Evolutionary conservation across 2,113 vertebrate genomes (phyloP).

Genomic region (Trogon melanurus): DNA sequence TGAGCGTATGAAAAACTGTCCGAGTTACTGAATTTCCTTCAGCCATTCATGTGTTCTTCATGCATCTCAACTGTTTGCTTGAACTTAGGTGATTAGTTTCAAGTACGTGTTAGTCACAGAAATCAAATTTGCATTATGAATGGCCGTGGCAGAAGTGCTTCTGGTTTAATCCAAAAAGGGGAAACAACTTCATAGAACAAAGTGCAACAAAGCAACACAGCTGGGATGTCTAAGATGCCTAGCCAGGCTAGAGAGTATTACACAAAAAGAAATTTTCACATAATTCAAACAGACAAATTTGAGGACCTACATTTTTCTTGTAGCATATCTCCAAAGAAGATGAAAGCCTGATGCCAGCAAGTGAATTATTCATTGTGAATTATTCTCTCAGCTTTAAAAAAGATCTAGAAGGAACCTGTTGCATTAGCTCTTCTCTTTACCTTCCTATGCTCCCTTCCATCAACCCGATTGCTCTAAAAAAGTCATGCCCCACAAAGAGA

Average conservation of each 20-base stretch:
- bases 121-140: slow-evolving; percentile 3
- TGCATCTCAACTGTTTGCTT: neutral
- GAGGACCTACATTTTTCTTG: neutral
- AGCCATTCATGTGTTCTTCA: neutral
- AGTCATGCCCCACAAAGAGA: neutral
- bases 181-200: neutral
- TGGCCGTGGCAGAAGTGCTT: neutral
- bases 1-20: neutral
- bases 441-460: neutral
- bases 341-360: slow-evolving; percentile 30
- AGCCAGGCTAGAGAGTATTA: neutral
- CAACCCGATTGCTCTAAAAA: neutral
- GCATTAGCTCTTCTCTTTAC: neutral
- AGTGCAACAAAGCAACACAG: neutral
- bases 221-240: neutral
- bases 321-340: neutral
- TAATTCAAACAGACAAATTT: slow-evolving; percentile 8
- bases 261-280: neutral
- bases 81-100: neutral
- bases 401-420: neutral
- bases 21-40: neutral
- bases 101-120: neutral
- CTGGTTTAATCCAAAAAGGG: neutral
- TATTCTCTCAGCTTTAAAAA: neutral
- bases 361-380: slow-evolving; percentile 39